Percentiles rank a stretch among this genome's conserved stretches.
Conservation (phyloP, 2,113 vertebrate species). For the Natator depressus region DNA sequence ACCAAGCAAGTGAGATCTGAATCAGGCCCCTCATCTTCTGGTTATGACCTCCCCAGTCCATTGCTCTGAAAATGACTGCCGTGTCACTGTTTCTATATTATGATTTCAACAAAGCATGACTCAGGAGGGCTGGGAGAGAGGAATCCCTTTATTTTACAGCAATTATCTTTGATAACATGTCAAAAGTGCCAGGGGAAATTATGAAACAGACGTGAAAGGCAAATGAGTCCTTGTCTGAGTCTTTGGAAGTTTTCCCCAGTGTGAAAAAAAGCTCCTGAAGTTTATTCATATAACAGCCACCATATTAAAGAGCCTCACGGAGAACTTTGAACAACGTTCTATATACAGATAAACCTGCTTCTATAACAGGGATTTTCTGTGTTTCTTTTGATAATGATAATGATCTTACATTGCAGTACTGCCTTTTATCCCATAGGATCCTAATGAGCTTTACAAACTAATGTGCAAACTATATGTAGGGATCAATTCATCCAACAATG, state of each 20-base stretch:
- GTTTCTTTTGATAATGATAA: constrained; percentile 76
- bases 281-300: constrained; percentile 58
- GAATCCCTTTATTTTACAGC: not conserved
- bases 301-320: constrained; percentile 55
- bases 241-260: constrained; percentile 57
- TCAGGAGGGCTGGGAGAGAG: not conserved
- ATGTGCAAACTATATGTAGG: constrained; percentile 34
- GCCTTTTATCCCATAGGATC: constrained; percentile 70
- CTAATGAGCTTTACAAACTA: constrained; percentile 71
- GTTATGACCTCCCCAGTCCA: fast-evolving
- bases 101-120: fast-evolving
- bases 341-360: constrained; percentile 69
- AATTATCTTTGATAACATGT: fast-evolving
- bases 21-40: fast-evolving
- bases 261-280: constrained; percentile 66
- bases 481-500: constrained; percentile 25
- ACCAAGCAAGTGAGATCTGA: fast-evolving
- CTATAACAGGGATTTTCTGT: constrained; percentile 61
- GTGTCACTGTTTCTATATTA: fast-evolving
- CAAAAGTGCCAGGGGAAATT: not conserved
- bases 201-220: not conserved
- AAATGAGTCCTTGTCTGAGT: not conserved
- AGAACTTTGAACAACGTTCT: constrained; percentile 67
- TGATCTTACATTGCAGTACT: constrained; percentile 71
- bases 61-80: not conserved